These are phyloP conservation scores for Xyliphius kryptos DNA, from an alignment of 2,113 vertebrate species.

Conservation along the genomic window DNA sequence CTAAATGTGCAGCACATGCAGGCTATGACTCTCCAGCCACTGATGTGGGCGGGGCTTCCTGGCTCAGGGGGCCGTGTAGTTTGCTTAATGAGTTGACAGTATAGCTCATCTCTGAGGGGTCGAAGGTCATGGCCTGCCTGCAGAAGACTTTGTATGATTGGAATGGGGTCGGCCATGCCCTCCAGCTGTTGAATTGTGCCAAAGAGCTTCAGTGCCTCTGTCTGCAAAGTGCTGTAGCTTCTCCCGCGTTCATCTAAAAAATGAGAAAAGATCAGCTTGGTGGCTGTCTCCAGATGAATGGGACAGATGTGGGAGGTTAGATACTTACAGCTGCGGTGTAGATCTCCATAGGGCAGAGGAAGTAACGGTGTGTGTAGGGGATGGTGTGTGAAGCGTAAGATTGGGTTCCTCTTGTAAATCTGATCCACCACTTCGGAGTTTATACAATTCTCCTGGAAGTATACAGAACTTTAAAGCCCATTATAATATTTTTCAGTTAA, in stretches of 20 bases:
- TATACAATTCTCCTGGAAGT: slow-evolving; percentile 96
- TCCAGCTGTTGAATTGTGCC: slow-evolving; percentile 89
- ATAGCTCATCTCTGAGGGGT: slow-evolving; percentile 86
- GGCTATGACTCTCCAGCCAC: slow-evolving; percentile 82
- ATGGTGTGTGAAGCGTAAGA: slow-evolving; percentile 89
- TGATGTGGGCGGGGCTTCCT: slow-evolving; percentile 72
- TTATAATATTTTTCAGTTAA: too few relatives aligned
- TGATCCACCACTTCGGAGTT: slow-evolving; percentile 92
- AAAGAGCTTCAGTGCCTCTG: slow-evolving; percentile 91
- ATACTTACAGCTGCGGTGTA: slow-evolving; percentile 74
- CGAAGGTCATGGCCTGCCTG: slow-evolving; percentile 85
- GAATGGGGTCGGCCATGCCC: slow-evolving; percentile 76
- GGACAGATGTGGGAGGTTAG: too few relatives aligned
- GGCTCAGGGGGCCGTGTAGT: slow-evolving; percentile 77
- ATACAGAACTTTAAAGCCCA: too few relatives aligned
- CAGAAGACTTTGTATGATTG: slow-evolving; percentile 85
- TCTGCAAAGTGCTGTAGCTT: slow-evolving; percentile 85
- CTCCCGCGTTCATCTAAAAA: slow-evolving; percentile 54
- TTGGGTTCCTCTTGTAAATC: slow-evolving; percentile 94
- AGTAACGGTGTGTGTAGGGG: slow-evolving; percentile 85
- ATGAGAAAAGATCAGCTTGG: too few relatives aligned
- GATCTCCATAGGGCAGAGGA: slow-evolving; percentile 91
- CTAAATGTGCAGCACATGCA: slow-evolving; percentile 86
- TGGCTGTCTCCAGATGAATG: too few relatives aligned
- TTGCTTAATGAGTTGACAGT: slow-evolving; percentile 96